Evolutionary conservation across 2,113 vertebrate species (phyloP), one percentile per base, ranked within the genome.

Genomic region (Hepsetus odoe): DNA sequence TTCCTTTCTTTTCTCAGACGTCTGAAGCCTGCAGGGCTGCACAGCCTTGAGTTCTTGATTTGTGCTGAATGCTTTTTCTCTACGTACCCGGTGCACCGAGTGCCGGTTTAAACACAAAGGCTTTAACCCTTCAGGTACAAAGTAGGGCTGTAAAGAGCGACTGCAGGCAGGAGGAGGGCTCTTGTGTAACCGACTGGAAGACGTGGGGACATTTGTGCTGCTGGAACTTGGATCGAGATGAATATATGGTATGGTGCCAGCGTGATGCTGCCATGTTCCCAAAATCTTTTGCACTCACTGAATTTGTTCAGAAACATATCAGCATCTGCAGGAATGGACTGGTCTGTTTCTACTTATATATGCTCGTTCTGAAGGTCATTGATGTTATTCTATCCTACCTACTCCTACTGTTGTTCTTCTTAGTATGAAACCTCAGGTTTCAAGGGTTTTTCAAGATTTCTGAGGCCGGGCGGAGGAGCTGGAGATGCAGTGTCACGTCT

Each of bases 1-100:
- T 80, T 77, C 44, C 55, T 2, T 10, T 62, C 61, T 62, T 78
- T 49, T 61, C 75, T 86, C 84, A 87, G 79, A 83, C 74, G 74
- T 70, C 53, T 76, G 13, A 7, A 35, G 13, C 49, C 40, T 65
- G 77, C 24, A 68, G 68, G 66, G 46, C 46, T 4, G 9, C 2
- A 22, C 24, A 28, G n/a, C 58, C 35, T 24, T 62, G 68, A 46
- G 59, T 66, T 65, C 24, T 26, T n/a, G n/a, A 51, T 38, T 81
- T 40, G 28, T 22, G 46, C 46, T 28, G 64, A 10, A 12, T 49
- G 40, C 58, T 32, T n/a, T 58, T n/a, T n/a, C n/a, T n/a, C 14
- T 59, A 26, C 61, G 18, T 75, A 58, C 59, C 71, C 26, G 74
- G 68, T 40, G 24, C 30, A 59, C 49, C 18, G 1, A 56, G 69